Evolutionary conservation across 2,113 vertebrate genomes (phyloP).

Genomic region (Zingel zingel): DNA sequence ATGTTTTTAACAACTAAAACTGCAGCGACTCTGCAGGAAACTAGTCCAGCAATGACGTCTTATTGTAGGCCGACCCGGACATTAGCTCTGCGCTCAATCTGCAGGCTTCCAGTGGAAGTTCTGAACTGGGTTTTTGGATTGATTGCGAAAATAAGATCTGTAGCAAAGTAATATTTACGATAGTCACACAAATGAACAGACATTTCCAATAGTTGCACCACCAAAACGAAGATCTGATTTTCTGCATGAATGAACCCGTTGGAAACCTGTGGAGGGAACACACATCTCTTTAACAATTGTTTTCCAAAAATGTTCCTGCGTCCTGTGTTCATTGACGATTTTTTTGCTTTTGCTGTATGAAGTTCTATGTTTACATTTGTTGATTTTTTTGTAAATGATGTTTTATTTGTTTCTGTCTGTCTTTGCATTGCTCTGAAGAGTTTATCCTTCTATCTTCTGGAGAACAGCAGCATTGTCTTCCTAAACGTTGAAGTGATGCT

Average conservation of each 20-base stretch:
- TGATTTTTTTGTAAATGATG: conserved; percentile 27
- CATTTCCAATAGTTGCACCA: background rate
- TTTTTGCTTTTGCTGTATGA: conserved; percentile 42
- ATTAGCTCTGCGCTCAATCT: conserved; percentile 1
- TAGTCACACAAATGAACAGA: background rate
- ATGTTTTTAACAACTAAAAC: background rate
- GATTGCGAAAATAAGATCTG: background rate
- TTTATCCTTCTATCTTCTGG: conserved; percentile 11
- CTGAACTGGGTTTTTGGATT: background rate
- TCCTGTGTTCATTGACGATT: conserved; percentile 33
- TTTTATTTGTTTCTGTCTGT: conserved; percentile 43
- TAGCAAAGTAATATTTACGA: background rate
- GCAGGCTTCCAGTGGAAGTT: conserved; percentile 11
- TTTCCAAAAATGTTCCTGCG: background rate
- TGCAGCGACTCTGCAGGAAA: background rate
- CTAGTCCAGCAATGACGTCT: conserved; percentile 42
- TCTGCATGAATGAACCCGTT: background rate
- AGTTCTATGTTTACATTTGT: conserved; percentile 71
- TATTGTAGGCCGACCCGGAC: conserved; percentile 34
- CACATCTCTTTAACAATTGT: background rate
- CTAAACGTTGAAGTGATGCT: background rate
- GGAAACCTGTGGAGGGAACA: background rate
- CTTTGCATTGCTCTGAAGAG: conserved; percentile 41
- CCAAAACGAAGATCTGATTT: background rate
- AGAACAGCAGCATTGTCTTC: background rate